Base-by-base conservation (phyloP, 92 coral and sea anemone species). In the Bergia sp. region DNA sequence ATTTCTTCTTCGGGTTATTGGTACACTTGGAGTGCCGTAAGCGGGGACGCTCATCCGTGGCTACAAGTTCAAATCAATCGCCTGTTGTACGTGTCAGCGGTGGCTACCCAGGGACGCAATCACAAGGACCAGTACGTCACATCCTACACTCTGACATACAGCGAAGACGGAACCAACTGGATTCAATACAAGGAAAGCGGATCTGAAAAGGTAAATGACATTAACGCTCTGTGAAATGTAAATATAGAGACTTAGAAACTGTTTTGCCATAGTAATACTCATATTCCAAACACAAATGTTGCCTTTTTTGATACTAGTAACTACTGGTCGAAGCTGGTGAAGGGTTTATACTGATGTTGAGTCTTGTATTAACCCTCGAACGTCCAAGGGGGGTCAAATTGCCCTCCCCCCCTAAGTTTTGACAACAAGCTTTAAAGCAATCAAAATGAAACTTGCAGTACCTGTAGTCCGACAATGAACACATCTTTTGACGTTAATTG, bases 91-190 rank as follows among this genome's bases (percentile, higher is more conserved):
- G 58, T 79, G 41, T 79, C 82, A 79, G 82, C 66, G 65, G 61
- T 79, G 7, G 82, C 82, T 44, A 79, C 82, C 38, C 82, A 79
- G 18, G 66, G 82, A 8, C 82, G 82, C 21, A 47, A 53, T 39
- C 1, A 20, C 6, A 2, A 3, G 1, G 12, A 7, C 58, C 82
- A 78, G n/a, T 15, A 21, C 5, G 82, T 78, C 21, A 78, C 45
- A 65, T 44, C 82, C 37, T 78, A 78, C 82, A 78, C 82, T 44
- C 23, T 78, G 29, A 37, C 82, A 3, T 47, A 78, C 39, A 78
- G 82, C 65, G 58, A 44, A n/a, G 40, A 43, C 61, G 82, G 82
- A 4, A 78, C 82, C 16, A 23, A 20, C 12, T 78, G 82, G 82
- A 44, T 45, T 21, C 82, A 78, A 39, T 78, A 45, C 82, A 78